Percentiles rank a stretch among this genome's conserved stretches.
These are phyloP conservation scores for Oplegnathus fasciatus DNA, from an alignment of 2,113 vertebrate species.

Conservation along the genomic window DNA sequence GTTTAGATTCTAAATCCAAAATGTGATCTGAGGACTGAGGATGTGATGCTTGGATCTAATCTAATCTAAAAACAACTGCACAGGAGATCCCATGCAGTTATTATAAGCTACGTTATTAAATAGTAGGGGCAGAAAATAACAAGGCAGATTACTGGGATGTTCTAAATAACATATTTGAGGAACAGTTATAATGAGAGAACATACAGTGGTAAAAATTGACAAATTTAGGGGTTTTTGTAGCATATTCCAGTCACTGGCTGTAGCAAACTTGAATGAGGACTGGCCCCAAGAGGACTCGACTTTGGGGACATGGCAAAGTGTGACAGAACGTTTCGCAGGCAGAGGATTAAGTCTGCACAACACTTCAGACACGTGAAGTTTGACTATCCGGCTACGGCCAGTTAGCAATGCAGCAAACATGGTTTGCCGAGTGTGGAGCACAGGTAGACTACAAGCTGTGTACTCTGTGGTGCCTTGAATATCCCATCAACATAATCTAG, in stretches of 20 bases:
- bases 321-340: conserved; percentile 36
- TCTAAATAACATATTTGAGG: conserved; percentile 10
- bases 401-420: neutral
- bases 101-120: neutral
- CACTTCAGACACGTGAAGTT: conserved; percentile 28
- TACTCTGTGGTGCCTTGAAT: conserved; percentile 20
- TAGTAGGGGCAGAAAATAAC: neutral
- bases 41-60: conserved; percentile 1
- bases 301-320: conserved; percentile 61
- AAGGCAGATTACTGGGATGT: neutral
- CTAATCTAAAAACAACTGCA: neutral
- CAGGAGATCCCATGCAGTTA: too few relatives aligned
- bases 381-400: neutral
- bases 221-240: conserved; percentile 15
- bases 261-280: conserved; percentile 63
- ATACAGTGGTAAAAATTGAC: conserved; percentile 8
- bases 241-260: conserved; percentile 48
- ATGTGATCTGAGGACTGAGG: neutral
- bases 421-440: neutral
- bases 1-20: neutral
- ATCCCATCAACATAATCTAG: conserved; percentile 9
- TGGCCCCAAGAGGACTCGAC: conserved; percentile 58
- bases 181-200: conserved; percentile 13
- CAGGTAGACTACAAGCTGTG: neutral
- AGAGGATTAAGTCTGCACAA: conserved; percentile 38